phyloP scores from a whole-genome alignment of 2,113 vertebrate genomes.

The Ivindomyrus marchei region DNA sequence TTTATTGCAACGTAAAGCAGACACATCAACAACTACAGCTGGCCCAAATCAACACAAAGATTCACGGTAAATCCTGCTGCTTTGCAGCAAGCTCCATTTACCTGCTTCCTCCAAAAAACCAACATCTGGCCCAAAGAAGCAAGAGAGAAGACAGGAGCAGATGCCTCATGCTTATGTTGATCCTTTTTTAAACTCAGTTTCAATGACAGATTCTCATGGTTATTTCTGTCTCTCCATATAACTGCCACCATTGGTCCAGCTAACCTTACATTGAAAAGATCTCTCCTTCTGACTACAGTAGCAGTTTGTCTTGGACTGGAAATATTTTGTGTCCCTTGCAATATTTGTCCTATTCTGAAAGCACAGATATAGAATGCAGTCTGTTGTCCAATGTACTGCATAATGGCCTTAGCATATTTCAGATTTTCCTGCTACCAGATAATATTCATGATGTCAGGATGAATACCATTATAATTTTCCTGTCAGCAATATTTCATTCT shows the following conservation, averaged over 20 bases:
- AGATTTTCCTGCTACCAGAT: background rate
- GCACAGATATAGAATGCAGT: background rate
- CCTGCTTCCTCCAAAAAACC: background rate
- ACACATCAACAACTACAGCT: background rate
- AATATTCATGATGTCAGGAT: background rate
- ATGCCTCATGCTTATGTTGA: background rate
- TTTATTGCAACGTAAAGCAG: background rate
- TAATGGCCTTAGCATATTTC: background rate
- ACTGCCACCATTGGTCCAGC: background rate
- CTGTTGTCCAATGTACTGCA: background rate
- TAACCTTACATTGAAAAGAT: background rate
- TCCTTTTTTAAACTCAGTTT: background rate
- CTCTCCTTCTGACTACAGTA: background rate
- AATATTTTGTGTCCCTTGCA: background rate
- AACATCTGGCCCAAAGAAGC: background rate
- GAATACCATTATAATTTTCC: background rate
- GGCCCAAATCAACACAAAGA: background rate
- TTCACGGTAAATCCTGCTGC: background rate
- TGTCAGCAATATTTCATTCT: background rate
- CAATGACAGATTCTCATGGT: background rate
- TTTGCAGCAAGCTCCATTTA: background rate
- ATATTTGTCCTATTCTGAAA: conserved; percentile 1
- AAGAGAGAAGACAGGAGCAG: background rate
- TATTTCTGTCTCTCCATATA: background rate
- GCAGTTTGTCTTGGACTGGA: background rate